Evolutionary conservation across 2,888 invertebrate genomes (phyloP), one percentile per base, ranked within the genome.

Genomic region (Steinernema hermaphroditum): DNA sequence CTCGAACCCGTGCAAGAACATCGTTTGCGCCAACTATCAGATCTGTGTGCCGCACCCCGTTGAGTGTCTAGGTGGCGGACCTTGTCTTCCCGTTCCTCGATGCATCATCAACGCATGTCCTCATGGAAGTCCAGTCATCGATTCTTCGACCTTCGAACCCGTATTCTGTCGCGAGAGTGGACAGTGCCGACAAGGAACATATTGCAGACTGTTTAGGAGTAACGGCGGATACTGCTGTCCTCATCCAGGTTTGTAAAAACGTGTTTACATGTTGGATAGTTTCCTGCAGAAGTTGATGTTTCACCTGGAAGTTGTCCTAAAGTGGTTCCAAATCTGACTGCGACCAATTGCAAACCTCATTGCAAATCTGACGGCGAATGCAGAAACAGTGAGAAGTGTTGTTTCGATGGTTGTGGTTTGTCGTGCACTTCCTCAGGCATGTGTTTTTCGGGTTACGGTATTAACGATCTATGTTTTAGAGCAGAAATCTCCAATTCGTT

Each of bases 321-420:
- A 69, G 74, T 32, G 71, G 71, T 14, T 32, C 74, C 49, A 4
- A 77, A n/a, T 72, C 75, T 70, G 34, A 72, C n/a, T 72, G 73
- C 41, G 16, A 44, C 27, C n/a, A 73, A 73, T 9, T 82, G 83
- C 70, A 49, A 71, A 12, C 71, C 78, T 32, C 70, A 76, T 37
- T 84, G 83, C 73, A 75, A 75, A 46, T 54, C 77, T 1, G 85
- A 85, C 70, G 73, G 69, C 4, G 80, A 83, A 41, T 85, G 85
- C 69, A 43, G 71, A 41, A 24, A 24, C 16, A 68, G 72, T 27
- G 79, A 81, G 73, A 83, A 82, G 69, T 85, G 85, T 72, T 85
- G 85, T 71, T 83, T 81, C 69, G 80, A 84, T 74, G 85, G 84
- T 19, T 85, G 85, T 70, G 84, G 83, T 8, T 68, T 83, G 29